Evolutionary conservation across 1,140 invertebrate species (phyloP).

Genomic region (Drosophila bipectinata): DNA sequence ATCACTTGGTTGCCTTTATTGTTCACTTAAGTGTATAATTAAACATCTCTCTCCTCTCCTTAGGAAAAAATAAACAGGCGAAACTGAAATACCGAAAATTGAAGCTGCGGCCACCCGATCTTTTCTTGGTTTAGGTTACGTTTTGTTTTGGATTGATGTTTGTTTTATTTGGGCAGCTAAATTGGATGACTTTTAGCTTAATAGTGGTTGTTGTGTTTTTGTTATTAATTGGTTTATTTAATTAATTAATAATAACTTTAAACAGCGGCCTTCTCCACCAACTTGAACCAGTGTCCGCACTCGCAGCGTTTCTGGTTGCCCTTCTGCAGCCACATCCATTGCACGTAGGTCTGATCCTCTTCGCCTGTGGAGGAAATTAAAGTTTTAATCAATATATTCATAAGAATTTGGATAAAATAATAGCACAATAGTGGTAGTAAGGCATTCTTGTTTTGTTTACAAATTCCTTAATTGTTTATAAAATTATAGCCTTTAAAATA

Average conservation of each 20-base stretch:
- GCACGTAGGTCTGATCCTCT: conserved; percentile 93
- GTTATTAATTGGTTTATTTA: conserved; percentile 80
- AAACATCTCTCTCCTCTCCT: conserved; percentile 13
- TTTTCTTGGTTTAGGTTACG: conserved; percentile 12
- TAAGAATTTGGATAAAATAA: neutral
- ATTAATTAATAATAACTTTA: conserved; percentile 85
- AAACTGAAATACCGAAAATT: conserved; percentile 56
- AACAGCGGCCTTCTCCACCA: conserved; percentile 89
- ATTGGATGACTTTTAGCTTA: conserved; percentile 76
- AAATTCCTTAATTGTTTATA: neutral
- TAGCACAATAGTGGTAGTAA: neutral
- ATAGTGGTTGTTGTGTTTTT: conserved; percentile 62
- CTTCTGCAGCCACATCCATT: conserved; percentile 97
- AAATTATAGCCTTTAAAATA: neutral
- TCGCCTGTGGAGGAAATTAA: conserved; percentile 85
- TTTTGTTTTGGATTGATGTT: conserved; percentile 63
- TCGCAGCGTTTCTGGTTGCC: conserved; percentile 95
- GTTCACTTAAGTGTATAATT: conserved; percentile 19
- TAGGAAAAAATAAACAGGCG: conserved; percentile 9
- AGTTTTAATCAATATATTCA: neutral
- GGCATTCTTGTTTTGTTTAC: neutral
- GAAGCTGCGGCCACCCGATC: conserved; percentile 24
- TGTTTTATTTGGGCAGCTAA: conserved; percentile 74
- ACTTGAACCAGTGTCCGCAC: conserved; percentile 98
- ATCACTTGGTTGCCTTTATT: conserved; percentile 42